Evolutionary conservation across 2,113 vertebrate genomes (phyloP).

Genomic region (Hemibagrus wyckioides): DNA sequence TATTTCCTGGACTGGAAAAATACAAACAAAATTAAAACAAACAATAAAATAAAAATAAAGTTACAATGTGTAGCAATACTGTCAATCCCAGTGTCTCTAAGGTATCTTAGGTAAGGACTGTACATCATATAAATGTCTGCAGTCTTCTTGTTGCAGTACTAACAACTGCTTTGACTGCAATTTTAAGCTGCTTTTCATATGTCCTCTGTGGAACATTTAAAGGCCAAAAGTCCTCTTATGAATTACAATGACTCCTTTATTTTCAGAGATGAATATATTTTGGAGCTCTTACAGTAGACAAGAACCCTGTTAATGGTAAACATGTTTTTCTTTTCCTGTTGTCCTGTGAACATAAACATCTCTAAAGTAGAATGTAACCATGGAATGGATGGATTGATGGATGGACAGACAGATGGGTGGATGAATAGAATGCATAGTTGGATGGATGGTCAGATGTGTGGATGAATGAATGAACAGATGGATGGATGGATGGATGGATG

Average conservation of each 20-base stretch:
- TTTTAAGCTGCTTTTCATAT: background rate
- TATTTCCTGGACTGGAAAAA: background rate
- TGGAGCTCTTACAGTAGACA: background rate
- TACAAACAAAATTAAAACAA: background rate
- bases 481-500: background rate
- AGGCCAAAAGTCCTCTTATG: constrained; percentile 17
- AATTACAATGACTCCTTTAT: background rate
- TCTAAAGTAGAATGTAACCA: background rate
- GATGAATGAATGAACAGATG: background rate
- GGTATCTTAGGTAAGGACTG: background rate
- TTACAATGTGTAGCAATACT: background rate
- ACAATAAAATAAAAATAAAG: background rate
- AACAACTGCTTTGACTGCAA: background rate
- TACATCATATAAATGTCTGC: background rate
- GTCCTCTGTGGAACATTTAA: background rate
- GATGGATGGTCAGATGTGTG: background rate
- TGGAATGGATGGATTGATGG: background rate
- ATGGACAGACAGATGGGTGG: background rate
- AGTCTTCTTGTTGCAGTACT: background rate
- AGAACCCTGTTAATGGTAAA: background rate
- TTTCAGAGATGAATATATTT: background rate
- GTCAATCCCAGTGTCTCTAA: background rate
- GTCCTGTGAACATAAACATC: background rate
- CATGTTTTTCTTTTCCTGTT: background rate
- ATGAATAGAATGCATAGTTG: background rate